Evolutionary conservation across 2,888 invertebrate species (phyloP), one percentile per base, ranked within the genome.

Genomic region (Arctia plantaginis): DNA sequence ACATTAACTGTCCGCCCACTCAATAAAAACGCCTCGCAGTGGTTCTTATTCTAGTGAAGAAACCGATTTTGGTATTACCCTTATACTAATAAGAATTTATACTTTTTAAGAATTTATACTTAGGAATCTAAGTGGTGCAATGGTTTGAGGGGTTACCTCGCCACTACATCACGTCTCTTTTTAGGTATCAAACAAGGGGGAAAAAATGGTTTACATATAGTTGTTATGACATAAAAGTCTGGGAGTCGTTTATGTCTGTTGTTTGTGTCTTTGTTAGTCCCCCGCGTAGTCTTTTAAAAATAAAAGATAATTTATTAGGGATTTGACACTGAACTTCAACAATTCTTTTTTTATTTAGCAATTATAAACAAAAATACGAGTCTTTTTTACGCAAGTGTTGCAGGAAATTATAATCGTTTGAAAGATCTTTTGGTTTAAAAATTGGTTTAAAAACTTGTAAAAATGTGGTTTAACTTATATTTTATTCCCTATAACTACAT

Each of bases 1-100:
- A 71, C 65, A 30, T 78, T 47, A 73, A 51, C 44, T 79, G 71
- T 82, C 78, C 81, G 75, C 84, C 82, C 76, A 81, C 74, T 69
- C 23, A 35, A 15, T 44, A 68, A 72, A 72, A 76, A 72, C 59
- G 55, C 41, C 13, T 13, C 20, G 6, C 12, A 33, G 35, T 18
- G 62, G 71, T 13, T 44, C 44, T 35, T 41, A 71, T 71, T 65
- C 64, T 71, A 30, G n/a, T 65, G 71, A 20, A 4, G 41, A 35
- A 41, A 69, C 10, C 6, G 12, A 41, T 30, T 62, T 69, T 12
- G n/a, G 0, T 6, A 15, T 55, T 3, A 55, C 13, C 7, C 35
- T 35, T n/a, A 3, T 35, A 18, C 27, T 8, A 8, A 10, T 44
- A 15, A 27, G 27, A 8, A 27, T 27, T 35, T 35, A 35, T n/a